These are phyloP conservation scores for Drosophila bocki DNA, from an alignment of 1,140 invertebrate species.

Conservation along the genomic window DNA sequence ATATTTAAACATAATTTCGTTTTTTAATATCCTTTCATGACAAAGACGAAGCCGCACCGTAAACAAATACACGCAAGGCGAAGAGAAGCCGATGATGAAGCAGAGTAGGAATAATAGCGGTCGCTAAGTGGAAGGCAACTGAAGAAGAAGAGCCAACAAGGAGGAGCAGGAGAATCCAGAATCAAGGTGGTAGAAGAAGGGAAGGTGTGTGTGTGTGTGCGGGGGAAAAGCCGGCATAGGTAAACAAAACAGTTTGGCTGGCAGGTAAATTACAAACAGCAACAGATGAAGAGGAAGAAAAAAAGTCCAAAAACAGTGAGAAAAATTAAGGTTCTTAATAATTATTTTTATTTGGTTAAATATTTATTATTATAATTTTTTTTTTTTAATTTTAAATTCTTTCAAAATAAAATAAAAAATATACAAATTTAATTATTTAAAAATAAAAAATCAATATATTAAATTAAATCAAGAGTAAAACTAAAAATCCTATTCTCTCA, in stretches of 20 bases:
- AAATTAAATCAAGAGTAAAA: no score
- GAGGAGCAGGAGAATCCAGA: constrained; percentile 4
- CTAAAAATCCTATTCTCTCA: not conserved
- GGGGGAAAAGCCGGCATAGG: constrained; percentile 43
- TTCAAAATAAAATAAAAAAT: no score
- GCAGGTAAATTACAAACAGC: constrained; percentile 71
- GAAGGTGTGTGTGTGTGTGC: constrained; percentile 12
- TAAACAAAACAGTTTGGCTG: constrained; percentile 44
- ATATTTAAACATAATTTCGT: constrained; percentile 80
- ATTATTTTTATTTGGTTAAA: not conserved
- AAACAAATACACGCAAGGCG: constrained; percentile 33
- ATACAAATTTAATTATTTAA: not conserved
- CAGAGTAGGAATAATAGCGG: constrained; percentile 56
- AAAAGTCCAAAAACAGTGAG: constrained; percentile 1
- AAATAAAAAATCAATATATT: not conserved
- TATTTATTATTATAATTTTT: no score
- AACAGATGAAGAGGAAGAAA: constrained; percentile 26
- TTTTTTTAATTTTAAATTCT: no score
- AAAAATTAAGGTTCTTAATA: not conserved
- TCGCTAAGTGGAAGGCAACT: constrained; percentile 57
- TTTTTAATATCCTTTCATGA: constrained; percentile 78
- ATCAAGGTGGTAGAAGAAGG: constrained; percentile 6
- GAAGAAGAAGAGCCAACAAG: constrained; percentile 6
- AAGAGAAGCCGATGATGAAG: constrained; percentile 14
- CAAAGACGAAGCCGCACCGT: constrained; percentile 51